Conservation (phyloP, 2,888 invertebrate species). For the Tinea trinotella region DNA sequence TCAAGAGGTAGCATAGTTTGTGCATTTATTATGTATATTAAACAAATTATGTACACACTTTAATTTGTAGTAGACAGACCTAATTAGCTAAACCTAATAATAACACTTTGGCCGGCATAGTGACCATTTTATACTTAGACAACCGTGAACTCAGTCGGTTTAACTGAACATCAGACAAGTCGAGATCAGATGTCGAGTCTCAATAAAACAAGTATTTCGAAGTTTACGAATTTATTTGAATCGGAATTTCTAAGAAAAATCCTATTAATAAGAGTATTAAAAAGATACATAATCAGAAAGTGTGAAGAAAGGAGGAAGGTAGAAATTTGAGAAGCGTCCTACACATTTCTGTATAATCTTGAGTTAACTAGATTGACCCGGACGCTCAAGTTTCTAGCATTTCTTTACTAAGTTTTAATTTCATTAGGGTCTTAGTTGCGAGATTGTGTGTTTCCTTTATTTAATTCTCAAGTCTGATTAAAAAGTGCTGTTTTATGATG, state of each 20-base stretch:
- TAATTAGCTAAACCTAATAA: no score
- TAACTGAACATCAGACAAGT: no score
- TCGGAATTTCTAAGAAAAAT: not conserved
- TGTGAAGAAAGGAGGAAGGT: conserved; percentile 18
- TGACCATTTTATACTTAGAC: no score
- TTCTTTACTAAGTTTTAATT: conserved; percentile 47
- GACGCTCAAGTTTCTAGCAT: conserved; percentile 33
- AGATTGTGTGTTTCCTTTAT: conserved; percentile 18
- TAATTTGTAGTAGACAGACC: no score
- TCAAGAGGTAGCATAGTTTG: not conserved
- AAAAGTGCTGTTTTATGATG: conserved; percentile 13
- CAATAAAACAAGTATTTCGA: no score
- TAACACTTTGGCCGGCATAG: no score
- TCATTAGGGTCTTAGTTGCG: conserved; percentile 30
- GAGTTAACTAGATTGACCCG: conserved; percentile 18
- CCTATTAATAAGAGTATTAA: not conserved
- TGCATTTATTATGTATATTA: not conserved
- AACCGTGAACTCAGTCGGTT: no score
- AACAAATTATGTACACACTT: no score
- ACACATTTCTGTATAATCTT: conserved; percentile 14
- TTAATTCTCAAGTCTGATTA: conserved; percentile 16
- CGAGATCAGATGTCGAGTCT: no score
- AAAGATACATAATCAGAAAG: conserved; percentile 16
- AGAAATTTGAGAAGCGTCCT: conserved; percentile 15
- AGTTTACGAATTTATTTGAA: not conserved